A percentile compares a stretch with the other conserved stretches of the same genome.
Evolutionary conservation across 1,140 invertebrate genomes (phyloP).

Genomic region (Heterodera schachtii): DNA sequence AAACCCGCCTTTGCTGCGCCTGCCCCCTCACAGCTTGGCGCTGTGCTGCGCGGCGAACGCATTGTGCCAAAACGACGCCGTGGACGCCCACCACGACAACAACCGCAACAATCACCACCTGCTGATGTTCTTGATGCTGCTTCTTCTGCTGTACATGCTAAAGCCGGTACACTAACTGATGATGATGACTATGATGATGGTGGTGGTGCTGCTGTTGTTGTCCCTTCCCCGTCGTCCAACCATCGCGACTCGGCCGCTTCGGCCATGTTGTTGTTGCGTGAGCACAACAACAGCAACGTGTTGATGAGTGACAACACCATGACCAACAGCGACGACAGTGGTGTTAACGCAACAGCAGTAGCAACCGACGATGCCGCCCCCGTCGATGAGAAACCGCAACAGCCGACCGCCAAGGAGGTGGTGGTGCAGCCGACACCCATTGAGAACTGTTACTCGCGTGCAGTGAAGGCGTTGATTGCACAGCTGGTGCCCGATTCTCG

Average conservation of each 20-base stretch:
- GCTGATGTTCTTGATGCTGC: background rate
- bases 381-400: background rate
- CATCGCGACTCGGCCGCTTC: background rate
- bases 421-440: background rate
- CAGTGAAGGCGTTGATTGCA: slow-evolving; percentile 11
- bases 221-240: background rate
- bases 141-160: background rate
- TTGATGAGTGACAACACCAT: background rate
- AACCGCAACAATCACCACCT: background rate
- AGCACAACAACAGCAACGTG: background rate
- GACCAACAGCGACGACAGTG: background rate
- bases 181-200: background rate
- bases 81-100: background rate
- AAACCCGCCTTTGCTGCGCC: too few relatives aligned
- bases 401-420: background rate
- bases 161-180: background rate
- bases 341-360: too few relatives aligned
- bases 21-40: background rate
- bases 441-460: slow-evolving; percentile 31
- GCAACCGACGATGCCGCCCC: background rate
- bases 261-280: background rate
- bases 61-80: background rate
- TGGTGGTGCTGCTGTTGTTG: too few relatives aligned
- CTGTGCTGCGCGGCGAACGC: background rate
- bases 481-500: background rate